phyloP scores from a whole-genome alignment of 1,140 invertebrate species.

The Eubasilissa regina region DNA sequence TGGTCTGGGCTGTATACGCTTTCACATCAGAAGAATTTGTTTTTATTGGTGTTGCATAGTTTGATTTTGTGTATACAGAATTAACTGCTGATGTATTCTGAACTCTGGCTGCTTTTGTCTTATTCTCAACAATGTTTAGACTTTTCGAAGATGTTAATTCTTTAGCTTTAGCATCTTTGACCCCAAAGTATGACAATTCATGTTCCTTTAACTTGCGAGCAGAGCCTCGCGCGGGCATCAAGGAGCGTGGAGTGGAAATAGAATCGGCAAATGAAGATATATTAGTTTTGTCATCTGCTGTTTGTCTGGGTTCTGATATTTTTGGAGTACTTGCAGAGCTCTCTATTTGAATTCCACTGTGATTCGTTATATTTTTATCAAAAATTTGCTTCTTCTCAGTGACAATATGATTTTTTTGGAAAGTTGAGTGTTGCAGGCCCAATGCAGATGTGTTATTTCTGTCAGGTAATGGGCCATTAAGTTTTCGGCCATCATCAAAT shows the following conservation, averaged over 20 bases:
- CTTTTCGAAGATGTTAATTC: conserved; percentile 4
- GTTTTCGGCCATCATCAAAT: conserved; percentile 19
- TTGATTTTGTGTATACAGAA: not conserved
- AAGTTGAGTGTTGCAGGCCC: not conserved
- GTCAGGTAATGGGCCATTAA: conserved; percentile 5
- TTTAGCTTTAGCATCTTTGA: conserved; percentile 57
- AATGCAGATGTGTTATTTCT: not conserved
- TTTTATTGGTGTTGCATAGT: conserved; percentile 7
- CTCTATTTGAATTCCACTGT: not conserved
- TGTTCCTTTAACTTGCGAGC: conserved; percentile 67
- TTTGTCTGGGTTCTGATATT: not conserved
- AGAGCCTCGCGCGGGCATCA: conserved; percentile 55
- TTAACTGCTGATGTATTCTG: not conserved
- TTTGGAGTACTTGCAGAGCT: not conserved
- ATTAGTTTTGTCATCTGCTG: conserved; percentile 15
- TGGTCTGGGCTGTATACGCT: not conserved
- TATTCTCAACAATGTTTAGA: conserved; percentile 1
- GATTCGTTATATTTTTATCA: not conserved
- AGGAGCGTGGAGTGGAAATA: conserved; percentile 50
- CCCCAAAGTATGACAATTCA: conserved; percentile 68
- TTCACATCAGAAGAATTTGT: not conserved
- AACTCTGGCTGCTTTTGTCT: conserved; percentile 2
- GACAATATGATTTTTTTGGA: conserved; percentile 19
- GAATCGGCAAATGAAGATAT: conserved; percentile 52
- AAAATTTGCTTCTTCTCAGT: conserved; percentile 35